These are phyloP conservation scores for Syncerus caffer DNA, from an alignment of 2,797 vertebrate species.

Conservation along the genomic window DNA sequence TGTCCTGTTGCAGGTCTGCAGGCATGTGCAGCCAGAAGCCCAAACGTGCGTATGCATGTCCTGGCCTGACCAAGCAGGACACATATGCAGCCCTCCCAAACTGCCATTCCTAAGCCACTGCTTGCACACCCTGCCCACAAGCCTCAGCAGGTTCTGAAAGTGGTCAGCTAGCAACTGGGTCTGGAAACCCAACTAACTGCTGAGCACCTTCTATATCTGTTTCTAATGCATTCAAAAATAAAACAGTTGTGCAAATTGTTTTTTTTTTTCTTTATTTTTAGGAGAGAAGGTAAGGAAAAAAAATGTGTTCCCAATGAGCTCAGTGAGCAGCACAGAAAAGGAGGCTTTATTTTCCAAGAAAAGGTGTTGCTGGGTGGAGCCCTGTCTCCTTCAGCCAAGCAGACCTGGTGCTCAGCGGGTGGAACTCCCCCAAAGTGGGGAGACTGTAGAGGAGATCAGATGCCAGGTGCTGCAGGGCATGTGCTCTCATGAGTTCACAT, in stretches of 20 bases:
- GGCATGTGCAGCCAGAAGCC: neutral
- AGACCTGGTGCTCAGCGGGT: neutral
- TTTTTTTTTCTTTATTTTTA: neutral
- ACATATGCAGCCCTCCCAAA: neutral
- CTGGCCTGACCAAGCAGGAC: neutral
- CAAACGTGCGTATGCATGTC: accelerated
- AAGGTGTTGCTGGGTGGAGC: neutral
- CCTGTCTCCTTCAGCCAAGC: neutral
- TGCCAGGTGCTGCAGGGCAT: neutral
- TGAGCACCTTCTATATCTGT: neutral
- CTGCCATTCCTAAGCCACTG: neutral
- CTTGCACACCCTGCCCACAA: neutral
- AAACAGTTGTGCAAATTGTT: neutral
- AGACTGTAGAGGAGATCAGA: neutral
- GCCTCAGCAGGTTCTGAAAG: neutral
- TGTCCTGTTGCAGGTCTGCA: neutral
- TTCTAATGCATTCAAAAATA: neutral
- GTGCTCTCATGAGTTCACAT: neutral
- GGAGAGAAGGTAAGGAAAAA: neutral
- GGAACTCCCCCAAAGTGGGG: neutral
- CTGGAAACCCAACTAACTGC: neutral
- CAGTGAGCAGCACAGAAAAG: neutral
- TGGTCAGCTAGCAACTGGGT: neutral
- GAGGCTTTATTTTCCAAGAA: neutral
- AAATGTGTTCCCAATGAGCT: neutral